Evolutionary conservation across 2,888 invertebrate genomes (phyloP), one percentile per base, ranked within the genome.

Genomic region (Apamea sordens): DNA sequence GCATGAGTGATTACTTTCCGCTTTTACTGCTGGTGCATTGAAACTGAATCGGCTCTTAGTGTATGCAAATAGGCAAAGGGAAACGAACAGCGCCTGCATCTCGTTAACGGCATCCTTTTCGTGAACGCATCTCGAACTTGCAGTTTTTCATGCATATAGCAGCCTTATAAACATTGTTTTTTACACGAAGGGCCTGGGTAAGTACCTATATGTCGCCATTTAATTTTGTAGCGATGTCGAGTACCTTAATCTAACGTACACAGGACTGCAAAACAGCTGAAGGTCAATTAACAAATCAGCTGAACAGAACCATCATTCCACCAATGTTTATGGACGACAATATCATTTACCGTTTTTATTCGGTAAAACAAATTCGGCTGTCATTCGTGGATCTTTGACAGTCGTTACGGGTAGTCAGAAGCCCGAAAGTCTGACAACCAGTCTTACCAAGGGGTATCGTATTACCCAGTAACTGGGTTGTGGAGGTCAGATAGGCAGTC

Each of bases 31-130:
- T 24, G n/a, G 11, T 79, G 36, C 36, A 65, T 65, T 36, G 41
- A 32, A 80, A 65, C 47, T 56, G 47, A 24, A 64, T 56, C 71
- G 36, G 21, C 13, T 36, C n/a, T 53, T 15, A 59, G 44, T 63
- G 36, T 41, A 75, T 82, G 47, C 68, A 56, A 68, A 76, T 41
- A 53, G 36, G 53, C 32, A n/a, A 67, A 36, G 11, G 69, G 69
- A 65, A 82, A 69, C 63, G 41, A 28, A 41, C 28, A 65, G 24
- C 15, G 59, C 36, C 73, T 78, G 64, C 64, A 53, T 61, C 47
- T 69, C n/a, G 32, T 68, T 76, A 72, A 67, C n/a, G 24, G 21
- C 61, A 65, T 80, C 59, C 50, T 73, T 41, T 44, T n/a, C 21
- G 79, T 18, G 32, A n/a, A 50, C 5, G 63, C 44, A 79, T 68